Base-by-base conservation (phyloP, 1,140 invertebrate species). In the Aphidius ervi region DNA sequence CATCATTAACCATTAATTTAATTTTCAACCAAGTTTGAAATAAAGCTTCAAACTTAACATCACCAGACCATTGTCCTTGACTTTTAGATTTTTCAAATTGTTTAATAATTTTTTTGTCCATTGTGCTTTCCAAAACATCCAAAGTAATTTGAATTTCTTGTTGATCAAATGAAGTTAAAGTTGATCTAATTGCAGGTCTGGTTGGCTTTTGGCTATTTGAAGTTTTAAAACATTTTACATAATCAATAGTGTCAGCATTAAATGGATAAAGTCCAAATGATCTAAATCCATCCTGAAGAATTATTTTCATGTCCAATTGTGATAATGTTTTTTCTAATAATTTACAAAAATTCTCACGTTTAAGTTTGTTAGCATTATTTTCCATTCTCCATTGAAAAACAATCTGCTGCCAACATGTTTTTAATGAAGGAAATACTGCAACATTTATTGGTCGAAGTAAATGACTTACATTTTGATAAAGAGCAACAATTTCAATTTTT, bases 261-360 rank as follows among this genome's bases (percentile, higher is more conserved):
- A 68, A 70, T 16, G 73, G 72, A 52, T 52, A 65, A 9, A 73
- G 43, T 46, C 69, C 72, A 66, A 61, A 67, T 50, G 46, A 61
- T 67, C 58, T 56, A 63, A 75, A 76, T n/a, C 68, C 71, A 67
- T 70, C 73, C 48, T 61, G 57, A 42, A 63, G n/a, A n/a, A 71
- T 60, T 16, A 16, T 16, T 16, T 16, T 16, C 16, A 16, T 16
- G 16, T 16, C 16, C 56, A 67, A 50, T 68, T 62, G 52, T 52
- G 61, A 54, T 6, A 76, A 54, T 9, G 67, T 57, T 4, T 52
- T 46, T 61, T 70, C 60, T 41, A 70, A 46, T 16, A 70, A 9
- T 9, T 59, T 62, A 37, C 60, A 57, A 53, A 67, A 67, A 46
- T 68, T 23, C 50, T 56, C 42, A 57, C 65, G 63, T 31, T 23